These are phyloP conservation scores for Sarcophaga peregrina DNA, from an alignment of 1,140 invertebrate genomes.

Conservation along the genomic window DNA sequence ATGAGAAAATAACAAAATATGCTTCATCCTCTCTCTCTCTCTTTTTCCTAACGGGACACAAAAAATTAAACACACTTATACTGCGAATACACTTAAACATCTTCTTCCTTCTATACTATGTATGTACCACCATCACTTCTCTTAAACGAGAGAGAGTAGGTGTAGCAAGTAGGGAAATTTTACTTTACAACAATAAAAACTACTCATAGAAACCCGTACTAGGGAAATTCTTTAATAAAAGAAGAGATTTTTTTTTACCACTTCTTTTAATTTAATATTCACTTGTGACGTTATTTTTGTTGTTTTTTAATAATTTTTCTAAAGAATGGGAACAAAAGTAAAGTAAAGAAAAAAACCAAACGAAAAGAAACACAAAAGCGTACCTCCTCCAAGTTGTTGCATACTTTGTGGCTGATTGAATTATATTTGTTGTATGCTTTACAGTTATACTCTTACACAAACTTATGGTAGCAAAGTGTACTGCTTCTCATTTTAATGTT, in stretches of 20 bases:
- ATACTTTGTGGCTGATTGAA: slow-evolving; percentile 10
- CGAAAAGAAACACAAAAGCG: too few relatives aligned
- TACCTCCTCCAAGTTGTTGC: background rate
- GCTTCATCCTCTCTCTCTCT: background rate
- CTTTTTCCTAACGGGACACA: background rate
- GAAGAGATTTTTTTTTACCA: too few relatives aligned
- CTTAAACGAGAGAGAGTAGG: background rate
- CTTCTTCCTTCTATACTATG: background rate
- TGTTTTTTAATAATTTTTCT: too few relatives aligned
- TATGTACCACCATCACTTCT: background rate
- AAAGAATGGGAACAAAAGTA: too few relatives aligned
- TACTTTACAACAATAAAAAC: background rate
- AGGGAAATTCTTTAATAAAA: too few relatives aligned
- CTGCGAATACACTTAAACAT: background rate
- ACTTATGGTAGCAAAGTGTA: background rate
- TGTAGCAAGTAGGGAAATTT: background rate
- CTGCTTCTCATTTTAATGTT: background rate
- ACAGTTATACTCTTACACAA: background rate
- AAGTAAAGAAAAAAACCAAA: too few relatives aligned
- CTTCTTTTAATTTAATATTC: too few relatives aligned
- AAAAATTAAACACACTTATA: background rate
- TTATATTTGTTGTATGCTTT: background rate
- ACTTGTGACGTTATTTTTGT: too few relatives aligned
- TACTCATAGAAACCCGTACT: too few relatives aligned
- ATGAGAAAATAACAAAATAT: slow-evolving; percentile 16